Evolutionary conservation across 30 jellyfish, hydroid and myxozoan species (phyloP), one percentile per base, ranked within the genome.

Genomic region (Hydra vulgaris): DNA sequence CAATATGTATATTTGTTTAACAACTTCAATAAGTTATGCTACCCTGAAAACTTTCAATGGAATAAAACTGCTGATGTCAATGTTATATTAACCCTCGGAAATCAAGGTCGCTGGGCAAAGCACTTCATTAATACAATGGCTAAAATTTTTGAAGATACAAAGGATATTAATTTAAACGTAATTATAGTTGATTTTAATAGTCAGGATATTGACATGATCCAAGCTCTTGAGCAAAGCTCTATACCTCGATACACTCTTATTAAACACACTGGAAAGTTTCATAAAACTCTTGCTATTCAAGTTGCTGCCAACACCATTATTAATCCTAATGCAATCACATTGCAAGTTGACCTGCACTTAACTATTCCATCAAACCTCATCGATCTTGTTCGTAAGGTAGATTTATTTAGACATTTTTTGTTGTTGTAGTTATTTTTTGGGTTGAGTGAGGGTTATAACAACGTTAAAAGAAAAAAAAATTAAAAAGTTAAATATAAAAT

Each of bases 91-190:
- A 90, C 97, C 18, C 88, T 82, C 18, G 97, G 95, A 5, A 85
- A 88, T 21, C 97, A 90, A 83, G 95, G 97, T 18, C 52, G 95
- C 21, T 90, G 97, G 97, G 95, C 90, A n/a, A 85, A 85, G 27
- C 95, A 85, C 54, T 90, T 90, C 40, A 84, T 90, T 40, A 79
- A 86, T 27, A 52, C 94, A 25, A 70, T 90, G 55, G 83, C 84
- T 26, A 77, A 76, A 67, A 80, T 85, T 17, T 85, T 77, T 84
- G 77, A 90, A 1, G 97, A 85, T 8, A 86, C 97, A 7, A 85
- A 85, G 21, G 97, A 90, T 71, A 79, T 67, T 22, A 81, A 81
- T 54, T 74, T 90, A 55, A 86, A 85, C 74, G 73, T 90, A 18
- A 90, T 86, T 70, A 86, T 90, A 23, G 97, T 90, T 53, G 97